Evolutionary conservation across 1,140 invertebrate genomes (phyloP), one percentile per base, ranked within the genome.

Genomic region (Argopecten irradians): DNA sequence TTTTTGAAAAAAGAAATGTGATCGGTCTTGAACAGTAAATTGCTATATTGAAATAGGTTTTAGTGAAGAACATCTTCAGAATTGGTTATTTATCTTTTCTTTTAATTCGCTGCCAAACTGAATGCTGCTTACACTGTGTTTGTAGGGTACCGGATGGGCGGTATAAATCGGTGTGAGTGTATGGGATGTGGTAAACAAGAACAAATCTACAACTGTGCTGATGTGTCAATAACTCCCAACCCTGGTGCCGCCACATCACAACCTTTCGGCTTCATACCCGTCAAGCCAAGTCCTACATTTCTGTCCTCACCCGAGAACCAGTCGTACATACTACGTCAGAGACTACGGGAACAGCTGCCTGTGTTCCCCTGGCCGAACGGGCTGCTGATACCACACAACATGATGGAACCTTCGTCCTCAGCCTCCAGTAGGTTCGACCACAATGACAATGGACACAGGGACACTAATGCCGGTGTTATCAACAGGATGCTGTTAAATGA

Each of bases 161-260:
- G 86, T 32, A 87, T 88, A 22, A 89, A 89, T n/a, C 43, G 35
- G 3, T 86, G 87, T 89, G 83, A 85, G 19, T 90, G 90, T 55
- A 84, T 90, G 82, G 95, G 95, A 0, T 96, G 95, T 91, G 96
- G 96, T 1, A 92, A 93, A 19, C 91, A 92, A 2, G 97, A 97
- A 93, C 96, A 95, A 5, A 97, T 97, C 93, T 95, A 96, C 87
- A 96, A 96, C 85, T 97, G 97, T 92, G 96, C 97, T 9, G 97
- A 97, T 93, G 96, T 97, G 43, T 90, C 95, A 19, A 97, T 97
- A n/a, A 71, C 55, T 28, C 55, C 55, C 0, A 71, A 71, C 55
- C 55, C 55, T 28, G 55, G 22, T 28, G 28, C 55, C 5, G 55
- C 55, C 22, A 71, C 55, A n/a, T 71, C 55, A 71, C 55, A 71